Evolutionary conservation across 2,797 vertebrate genomes (phyloP).

Genomic region (Periophthalmus magnuspinnatus): DNA sequence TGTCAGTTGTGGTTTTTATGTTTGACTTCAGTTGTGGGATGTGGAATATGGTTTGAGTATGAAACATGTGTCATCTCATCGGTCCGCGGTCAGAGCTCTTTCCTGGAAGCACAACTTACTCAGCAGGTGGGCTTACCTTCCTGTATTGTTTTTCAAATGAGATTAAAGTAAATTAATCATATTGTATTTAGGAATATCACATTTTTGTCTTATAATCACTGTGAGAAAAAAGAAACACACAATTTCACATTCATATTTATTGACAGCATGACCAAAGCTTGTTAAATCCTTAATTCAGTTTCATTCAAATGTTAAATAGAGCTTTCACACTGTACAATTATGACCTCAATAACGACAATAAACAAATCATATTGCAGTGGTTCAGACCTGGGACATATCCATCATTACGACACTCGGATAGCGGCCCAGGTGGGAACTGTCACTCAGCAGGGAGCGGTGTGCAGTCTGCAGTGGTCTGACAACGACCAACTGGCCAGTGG

Average conservation of each 20-base stretch:
- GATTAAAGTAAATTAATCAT: background rate
- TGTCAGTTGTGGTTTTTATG: slow-evolving; percentile 32
- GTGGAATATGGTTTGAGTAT: slow-evolving; percentile 68
- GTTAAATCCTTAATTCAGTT: background rate
- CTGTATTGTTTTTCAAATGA: background rate
- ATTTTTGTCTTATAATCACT: background rate
- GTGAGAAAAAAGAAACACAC: too few relatives aligned
- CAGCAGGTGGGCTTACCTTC: slow-evolving; percentile 71
- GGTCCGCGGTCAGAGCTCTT: slow-evolving; percentile 74
- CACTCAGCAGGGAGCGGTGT: slow-evolving; percentile 65
- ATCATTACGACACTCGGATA: slow-evolving; percentile 72
- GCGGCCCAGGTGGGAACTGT: slow-evolving; percentile 59
- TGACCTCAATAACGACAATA: background rate
- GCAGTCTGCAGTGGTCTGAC: slow-evolving; percentile 81
- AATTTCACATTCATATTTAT: too few relatives aligned
- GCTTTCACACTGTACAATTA: too few relatives aligned
- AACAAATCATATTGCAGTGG: slow-evolving; percentile 66
- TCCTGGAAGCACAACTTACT: slow-evolving; percentile 81
- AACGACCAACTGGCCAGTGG: slow-evolving; percentile 73
- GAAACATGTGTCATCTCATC: slow-evolving; percentile 71
- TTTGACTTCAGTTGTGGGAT: slow-evolving; percentile 78
- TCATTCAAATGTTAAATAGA: background rate
- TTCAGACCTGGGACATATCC: slow-evolving; percentile 73
- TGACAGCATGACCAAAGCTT: too few relatives aligned
- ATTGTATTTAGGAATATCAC: background rate